Conservation (phyloP, 1,140 invertebrate species). For the Sesamia nonagrioides region DNA sequence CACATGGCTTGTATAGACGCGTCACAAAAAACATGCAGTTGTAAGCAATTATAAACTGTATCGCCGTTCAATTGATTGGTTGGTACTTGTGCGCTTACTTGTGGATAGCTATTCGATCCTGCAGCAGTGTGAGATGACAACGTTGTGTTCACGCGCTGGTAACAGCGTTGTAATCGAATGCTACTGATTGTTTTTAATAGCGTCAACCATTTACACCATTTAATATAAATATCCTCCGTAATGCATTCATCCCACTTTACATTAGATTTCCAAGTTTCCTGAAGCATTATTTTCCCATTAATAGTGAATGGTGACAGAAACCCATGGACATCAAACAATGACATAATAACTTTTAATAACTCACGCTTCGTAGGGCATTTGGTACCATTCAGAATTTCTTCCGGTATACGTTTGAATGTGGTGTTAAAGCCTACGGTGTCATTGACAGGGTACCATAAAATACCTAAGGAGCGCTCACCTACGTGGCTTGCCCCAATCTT, state of each 20-base stretch:
- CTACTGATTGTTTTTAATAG: too few species aligned
- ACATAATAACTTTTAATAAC: conserved; percentile 53
- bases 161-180: too few species aligned
- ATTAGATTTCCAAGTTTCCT: conserved; percentile 51
- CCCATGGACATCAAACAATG: conserved; percentile 47
- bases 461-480: conserved; percentile 53
- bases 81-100: too few species aligned
- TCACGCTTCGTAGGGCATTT: conserved; percentile 41
- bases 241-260: conserved; percentile 49
- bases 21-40: conserved; percentile 50
- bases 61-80: too few species aligned
- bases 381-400: conserved; percentile 49
- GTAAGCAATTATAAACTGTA: conserved; percentile 35
- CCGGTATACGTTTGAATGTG: too few species aligned
- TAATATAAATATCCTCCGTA: conserved; percentile 13
- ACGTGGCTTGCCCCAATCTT: conserved; percentile 42
- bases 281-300: conserved; percentile 50
- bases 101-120: too few species aligned
- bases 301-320: conserved; percentile 53
- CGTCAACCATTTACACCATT: conserved; percentile 53
- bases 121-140: too few species aligned
- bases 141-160: too few species aligned
- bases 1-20: conserved; percentile 43
- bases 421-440: conserved; percentile 56
- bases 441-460: conserved; percentile 55